Evolutionary conservation across 2,888 invertebrate genomes (phyloP), one percentile per base, ranked within the genome.

Genomic region (Hemithea aestivaria): DNA sequence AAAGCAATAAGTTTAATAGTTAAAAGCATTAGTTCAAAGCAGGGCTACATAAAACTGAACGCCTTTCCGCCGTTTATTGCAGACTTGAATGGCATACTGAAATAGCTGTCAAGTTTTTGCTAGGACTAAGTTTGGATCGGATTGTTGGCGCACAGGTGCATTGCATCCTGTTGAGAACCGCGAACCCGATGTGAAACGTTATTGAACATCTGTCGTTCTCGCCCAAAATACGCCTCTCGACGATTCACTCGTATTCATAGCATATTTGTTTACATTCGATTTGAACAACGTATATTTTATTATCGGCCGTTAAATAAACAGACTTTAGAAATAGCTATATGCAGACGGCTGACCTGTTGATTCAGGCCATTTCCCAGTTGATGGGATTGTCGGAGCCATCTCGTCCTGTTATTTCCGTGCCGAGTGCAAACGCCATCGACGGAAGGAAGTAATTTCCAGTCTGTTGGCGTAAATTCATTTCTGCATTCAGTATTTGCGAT

Each of bases 361-460:
- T 75, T 77, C 70, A 70, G 72, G 66, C 67, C 69, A 79, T 80
- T 83, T 81, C 76, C 78, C 62, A 55, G 66, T 40, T 66, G 73
- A 74, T 73, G 65, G 56, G 69, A 72, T 68, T 73, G 74, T 70
- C 75, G 78, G 63, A 56, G 69, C 69, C 68, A 68, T 62, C 69
- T 69, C 71, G 73, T 70, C 68, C 72, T 69, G 73, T 76, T 73
- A 84, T 84, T 84, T 83, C 84, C 84, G 76, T 63, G 63, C 58
- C 62, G 56, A 60, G 62, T 65, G 66, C 59, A 57, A 65, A 45
- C 48, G 46, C 47, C 46, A 42, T 48, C 27, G 35, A 54, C 77
- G 84, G 85, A 84, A 84, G 84, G 85, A 84, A 83, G 77, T 65
- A 80, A 85, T 83, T 81, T 73, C 73, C 46, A 71, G 70, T 62